Base-by-base conservation (phyloP, 1,140 invertebrate species). In the Drosophila guanche region DNA sequence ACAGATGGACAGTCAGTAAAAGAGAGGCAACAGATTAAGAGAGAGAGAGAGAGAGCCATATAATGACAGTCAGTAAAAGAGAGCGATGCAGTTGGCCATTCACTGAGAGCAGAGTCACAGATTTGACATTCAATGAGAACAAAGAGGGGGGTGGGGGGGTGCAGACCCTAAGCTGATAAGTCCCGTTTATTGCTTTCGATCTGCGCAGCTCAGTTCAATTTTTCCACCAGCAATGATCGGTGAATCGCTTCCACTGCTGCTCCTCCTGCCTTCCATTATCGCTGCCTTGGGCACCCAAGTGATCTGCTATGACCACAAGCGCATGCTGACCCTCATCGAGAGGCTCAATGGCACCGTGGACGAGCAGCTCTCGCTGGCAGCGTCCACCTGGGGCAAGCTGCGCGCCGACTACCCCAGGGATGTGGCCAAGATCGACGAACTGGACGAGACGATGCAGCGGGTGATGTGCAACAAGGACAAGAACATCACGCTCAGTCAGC, bases 361-460 rank as follows among this genome's bases (percentile, higher is more conserved):
- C 27, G 70, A 75, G 43, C 70, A 74, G 29, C 43, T 75, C 0
- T 54, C 23, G 2, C 29, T 75, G 42, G 53, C 41, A 6, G n/a
- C 29, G 3, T 16, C 27, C 48, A 75, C 72, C 41, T 75, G 72
- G 72, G 72, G 72, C 8, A 75, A 75, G 5, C 43, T 75, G 10
- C 46, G 29, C 4, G 70, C 50, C 16, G 72, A 75, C 27, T 75
- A 54, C 6, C 42, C 70, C 0, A 25, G 23, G 5, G 72, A 75
- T 41, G 55, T 54, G 37, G 40, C 20, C 23, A 75, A 75, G 42
- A 74, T 74, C 10, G 61, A 51, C 3, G 43, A 45, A 12, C 42
- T 75, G 7, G 8, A 46, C 5, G 60, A 66, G 4, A 66, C 72
- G 0, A n/a, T 75, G 22, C 25, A 23, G 2, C 61, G 22, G 5